These are phyloP conservation scores for Lucilia sericata DNA, from an alignment of 1,140 invertebrate species.

Conservation along the genomic window DNA sequence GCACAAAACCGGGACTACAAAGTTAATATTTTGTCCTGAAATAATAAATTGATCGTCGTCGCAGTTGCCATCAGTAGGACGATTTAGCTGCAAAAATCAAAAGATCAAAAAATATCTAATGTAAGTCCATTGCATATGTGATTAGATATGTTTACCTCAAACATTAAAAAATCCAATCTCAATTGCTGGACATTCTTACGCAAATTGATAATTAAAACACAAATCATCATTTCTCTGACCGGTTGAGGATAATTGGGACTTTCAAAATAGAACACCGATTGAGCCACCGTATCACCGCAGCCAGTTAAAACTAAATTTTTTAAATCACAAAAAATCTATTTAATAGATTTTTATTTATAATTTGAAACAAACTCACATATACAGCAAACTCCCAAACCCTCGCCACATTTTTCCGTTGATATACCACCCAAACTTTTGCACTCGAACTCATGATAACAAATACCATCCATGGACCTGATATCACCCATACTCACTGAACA, in stretches of 20 bases:
- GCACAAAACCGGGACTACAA: conserved; percentile 77
- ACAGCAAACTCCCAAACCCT: conserved; percentile 82
- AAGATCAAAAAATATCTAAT: neutral
- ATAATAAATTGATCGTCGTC: conserved; percentile 77
- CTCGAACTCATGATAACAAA: conserved; percentile 76
- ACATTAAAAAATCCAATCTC: conserved; percentile 76
- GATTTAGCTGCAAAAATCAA: conserved; percentile 70
- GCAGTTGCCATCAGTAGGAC: conserved; percentile 77
- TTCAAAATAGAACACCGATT: conserved; percentile 73
- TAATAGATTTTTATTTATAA: too few relatives aligned
- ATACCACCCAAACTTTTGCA: conserved; percentile 74
- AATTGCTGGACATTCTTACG: conserved; percentile 74
- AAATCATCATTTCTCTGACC: conserved; percentile 68
- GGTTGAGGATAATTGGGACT: conserved; percentile 71
- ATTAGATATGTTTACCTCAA: conserved; percentile 71
- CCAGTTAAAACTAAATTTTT: conserved; percentile 69
- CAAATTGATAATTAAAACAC: conserved; percentile 75
- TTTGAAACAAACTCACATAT: conserved; percentile 71
- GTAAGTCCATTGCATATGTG: too few relatives aligned
- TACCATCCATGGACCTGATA: conserved; percentile 69
- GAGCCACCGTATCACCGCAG: conserved; percentile 71
- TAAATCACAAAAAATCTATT: too few relatives aligned
- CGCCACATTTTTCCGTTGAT: conserved; percentile 76
- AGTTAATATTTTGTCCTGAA: conserved; percentile 77
- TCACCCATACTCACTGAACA: conserved; percentile 70